These are phyloP conservation scores for Odontamblyopus lacepedii DNA, from an alignment of 2,797 vertebrate genomes.

Conservation along the genomic window DNA sequence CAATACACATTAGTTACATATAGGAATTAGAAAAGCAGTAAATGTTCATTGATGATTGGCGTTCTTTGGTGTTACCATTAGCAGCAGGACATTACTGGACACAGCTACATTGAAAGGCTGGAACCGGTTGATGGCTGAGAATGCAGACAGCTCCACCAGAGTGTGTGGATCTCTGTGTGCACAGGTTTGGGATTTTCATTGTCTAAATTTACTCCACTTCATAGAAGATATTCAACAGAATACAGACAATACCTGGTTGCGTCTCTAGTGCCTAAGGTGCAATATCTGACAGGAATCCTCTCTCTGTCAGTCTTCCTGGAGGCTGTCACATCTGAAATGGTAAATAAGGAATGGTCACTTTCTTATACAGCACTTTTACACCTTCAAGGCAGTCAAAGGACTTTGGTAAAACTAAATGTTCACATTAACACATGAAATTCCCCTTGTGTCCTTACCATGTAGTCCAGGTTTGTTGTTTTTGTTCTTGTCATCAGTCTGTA, in stretches of 20 bases:
- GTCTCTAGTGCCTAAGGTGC: constrained; percentile 88
- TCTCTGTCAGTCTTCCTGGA: constrained; percentile 77
- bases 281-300: constrained; percentile 87
- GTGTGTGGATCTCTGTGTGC: constrained; percentile 88
- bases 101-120: constrained; percentile 96
- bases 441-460: constrained; percentile 62
- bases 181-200: constrained; percentile 11
- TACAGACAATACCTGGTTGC: constrained; percentile 83
- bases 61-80: constrained; percentile 81
- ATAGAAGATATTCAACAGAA: not conserved
- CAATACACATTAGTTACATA: not conserved
- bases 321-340: constrained; percentile 69
- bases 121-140: constrained; percentile 93
- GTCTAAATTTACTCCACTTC: not conserved
- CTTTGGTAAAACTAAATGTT: not conserved
- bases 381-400: too few relatives aligned
- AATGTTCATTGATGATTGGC: not conserved
- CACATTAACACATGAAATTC: not conserved
- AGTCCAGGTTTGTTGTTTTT: constrained; percentile 78
- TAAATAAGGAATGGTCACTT: not conserved
- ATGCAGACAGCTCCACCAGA: constrained; percentile 90
- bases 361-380: too few relatives aligned
- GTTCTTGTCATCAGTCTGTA: constrained; percentile 70
- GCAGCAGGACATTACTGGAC: constrained; percentile 93
- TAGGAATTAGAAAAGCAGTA: constrained; percentile 1